Conservation (phyloP, 1,140 invertebrate genomes). For the Tetragnatha versicolor region DNA sequence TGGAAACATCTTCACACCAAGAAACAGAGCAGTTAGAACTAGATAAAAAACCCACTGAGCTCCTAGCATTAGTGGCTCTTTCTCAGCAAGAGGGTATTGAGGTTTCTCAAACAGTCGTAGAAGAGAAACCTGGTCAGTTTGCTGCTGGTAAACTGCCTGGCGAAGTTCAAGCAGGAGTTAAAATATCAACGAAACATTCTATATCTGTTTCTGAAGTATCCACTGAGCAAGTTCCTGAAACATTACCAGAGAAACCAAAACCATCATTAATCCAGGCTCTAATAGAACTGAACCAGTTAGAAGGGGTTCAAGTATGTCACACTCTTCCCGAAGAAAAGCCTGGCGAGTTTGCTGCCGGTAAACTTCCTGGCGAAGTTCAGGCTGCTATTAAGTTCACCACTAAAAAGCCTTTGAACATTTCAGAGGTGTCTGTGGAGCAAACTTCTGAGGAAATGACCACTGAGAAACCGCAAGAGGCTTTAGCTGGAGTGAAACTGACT, state of each 20-base stretch:
- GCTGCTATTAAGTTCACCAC: constrained; percentile 49
- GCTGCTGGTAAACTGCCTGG: constrained; percentile 51
- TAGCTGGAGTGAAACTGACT: constrained; percentile 30
- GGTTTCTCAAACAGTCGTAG: constrained; percentile 40
- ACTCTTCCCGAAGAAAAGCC: constrained; percentile 47
- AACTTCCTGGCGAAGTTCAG: constrained; percentile 54
- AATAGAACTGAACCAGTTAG: constrained; percentile 33
- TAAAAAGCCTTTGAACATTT: constrained; percentile 53
- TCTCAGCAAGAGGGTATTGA: constrained; percentile 48
- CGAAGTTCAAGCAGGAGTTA: constrained; percentile 48
- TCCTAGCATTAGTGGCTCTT: constrained; percentile 33
- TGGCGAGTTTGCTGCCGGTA: constrained; percentile 55
- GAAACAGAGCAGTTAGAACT: constrained; percentile 59
- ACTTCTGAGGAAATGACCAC: constrained; percentile 14
- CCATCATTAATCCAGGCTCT: constrained; percentile 26
- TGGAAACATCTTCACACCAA: constrained; percentile 31
- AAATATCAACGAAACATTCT: constrained; percentile 29
- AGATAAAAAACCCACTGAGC: constrained; percentile 57
- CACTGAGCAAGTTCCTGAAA: constrained; percentile 35
- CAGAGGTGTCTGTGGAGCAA: constrained; percentile 55
- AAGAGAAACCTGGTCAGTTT: constrained; percentile 52
- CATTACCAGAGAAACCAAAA: constrained; percentile 15
- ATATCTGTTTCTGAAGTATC: constrained; percentile 47
- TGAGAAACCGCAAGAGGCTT: constrained; percentile 37
- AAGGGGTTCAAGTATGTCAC: constrained; percentile 44